phyloP scores from a whole-genome alignment of 2,113 vertebrate species.

The Crocuta crocuta region DNA sequence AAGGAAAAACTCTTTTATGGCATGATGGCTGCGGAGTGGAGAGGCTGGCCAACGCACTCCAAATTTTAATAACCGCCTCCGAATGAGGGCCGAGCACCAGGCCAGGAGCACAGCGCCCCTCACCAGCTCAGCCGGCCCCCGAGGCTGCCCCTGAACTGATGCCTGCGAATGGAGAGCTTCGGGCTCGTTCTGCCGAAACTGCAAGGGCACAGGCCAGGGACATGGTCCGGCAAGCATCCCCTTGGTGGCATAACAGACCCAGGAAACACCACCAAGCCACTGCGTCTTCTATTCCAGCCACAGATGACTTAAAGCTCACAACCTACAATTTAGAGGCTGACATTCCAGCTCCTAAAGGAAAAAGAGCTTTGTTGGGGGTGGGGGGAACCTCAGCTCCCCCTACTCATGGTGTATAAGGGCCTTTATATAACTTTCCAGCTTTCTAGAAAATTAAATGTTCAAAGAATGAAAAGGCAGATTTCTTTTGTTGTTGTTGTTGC shows the following conservation, averaged over 20 bases:
- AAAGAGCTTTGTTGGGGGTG: not conserved
- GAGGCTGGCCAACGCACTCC: slow-evolving; percentile 82
- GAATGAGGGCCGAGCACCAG: not conserved
- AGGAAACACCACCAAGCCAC: not conserved
- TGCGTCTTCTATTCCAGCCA: not conserved
- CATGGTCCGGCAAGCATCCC: fast-evolving
- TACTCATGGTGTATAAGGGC: not conserved
- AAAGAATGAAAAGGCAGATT: slow-evolving; percentile 39
- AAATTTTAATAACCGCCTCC: slow-evolving; percentile 85
- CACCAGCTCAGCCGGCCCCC: not conserved
- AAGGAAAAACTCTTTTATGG: slow-evolving; percentile 85
- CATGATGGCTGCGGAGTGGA: slow-evolving; percentile 75
- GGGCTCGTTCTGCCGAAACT: not conserved
- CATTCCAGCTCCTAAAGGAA: not conserved
- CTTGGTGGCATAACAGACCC: not conserved
- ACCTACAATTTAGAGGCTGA: not conserved
- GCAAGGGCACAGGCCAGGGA: not conserved
- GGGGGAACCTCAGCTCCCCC: not conserved
- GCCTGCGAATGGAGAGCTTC: not conserved
- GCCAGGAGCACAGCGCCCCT: not conserved
- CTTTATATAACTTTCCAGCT: slow-evolving; percentile 11
- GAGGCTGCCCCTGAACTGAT: not conserved
- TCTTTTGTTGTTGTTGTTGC: not conserved
- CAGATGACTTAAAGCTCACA: not conserved
- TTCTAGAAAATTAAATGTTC: slow-evolving; percentile 38